Evolutionary conservation across 2,888 invertebrate species (phyloP).

Genomic region (Watsonalla cultraria): DNA sequence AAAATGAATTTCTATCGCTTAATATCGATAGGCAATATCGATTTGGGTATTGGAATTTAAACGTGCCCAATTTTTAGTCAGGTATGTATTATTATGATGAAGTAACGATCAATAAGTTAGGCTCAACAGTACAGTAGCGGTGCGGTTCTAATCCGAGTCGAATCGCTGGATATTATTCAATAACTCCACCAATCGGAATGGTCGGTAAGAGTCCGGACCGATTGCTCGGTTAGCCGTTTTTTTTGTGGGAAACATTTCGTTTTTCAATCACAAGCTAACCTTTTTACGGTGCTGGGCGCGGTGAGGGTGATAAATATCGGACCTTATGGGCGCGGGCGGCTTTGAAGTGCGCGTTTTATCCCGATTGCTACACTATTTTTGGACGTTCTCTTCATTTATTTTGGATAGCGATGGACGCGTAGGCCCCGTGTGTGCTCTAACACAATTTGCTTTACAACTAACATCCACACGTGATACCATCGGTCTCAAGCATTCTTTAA

Average conservation of each 20-base stretch:
- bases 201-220: constrained; percentile 27
- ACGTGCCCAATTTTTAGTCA: constrained; percentile 15
- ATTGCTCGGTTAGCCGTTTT: constrained; percentile 24
- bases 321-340: constrained; percentile 68
- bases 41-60: constrained; percentile 14
- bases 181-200: constrained; percentile 46
- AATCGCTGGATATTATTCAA: constrained; percentile 68
- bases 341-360: constrained; percentile 58
- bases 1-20: constrained; percentile 41
- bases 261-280: constrained; percentile 66
- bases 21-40: constrained; percentile 23
- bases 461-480: not conserved
- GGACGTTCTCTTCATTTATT: constrained; percentile 16
- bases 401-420: constrained; percentile 2
- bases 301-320: constrained; percentile 64
- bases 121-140: constrained; percentile 66
- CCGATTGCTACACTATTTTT: constrained; percentile 45
- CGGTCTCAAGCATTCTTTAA: too few relatives aligned
- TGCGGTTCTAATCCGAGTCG: constrained; percentile 65
- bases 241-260: constrained; percentile 66
- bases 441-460: not conserved
- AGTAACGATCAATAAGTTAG: constrained; percentile 61
- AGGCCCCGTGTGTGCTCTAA: not conserved
- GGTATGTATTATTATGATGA: constrained; percentile 3
- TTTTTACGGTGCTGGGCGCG: constrained; percentile 58